Evolutionary conservation across 2,797 vertebrate genomes (phyloP).

Genomic region (Sparidentex hasta): DNA sequence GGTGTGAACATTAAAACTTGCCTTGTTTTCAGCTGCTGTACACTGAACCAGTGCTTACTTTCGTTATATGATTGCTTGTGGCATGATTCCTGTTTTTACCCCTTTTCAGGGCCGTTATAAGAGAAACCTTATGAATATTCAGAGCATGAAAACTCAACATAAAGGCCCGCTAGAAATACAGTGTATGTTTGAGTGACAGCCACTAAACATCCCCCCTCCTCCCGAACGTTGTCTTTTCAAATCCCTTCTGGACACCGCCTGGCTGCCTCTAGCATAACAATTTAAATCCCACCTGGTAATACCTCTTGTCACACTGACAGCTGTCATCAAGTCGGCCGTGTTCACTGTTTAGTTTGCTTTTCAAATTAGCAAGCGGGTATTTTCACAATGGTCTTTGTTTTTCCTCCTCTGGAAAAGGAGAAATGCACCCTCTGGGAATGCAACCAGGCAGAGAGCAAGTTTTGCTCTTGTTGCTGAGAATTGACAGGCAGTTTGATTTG

Average conservation of each 20-base stretch:
- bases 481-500: constrained; percentile 62
- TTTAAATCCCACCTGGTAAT: constrained; percentile 86
- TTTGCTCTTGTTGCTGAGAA: constrained; percentile 54
- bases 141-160: constrained; percentile 49
- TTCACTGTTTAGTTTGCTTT: constrained; percentile 77
- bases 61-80: constrained; percentile 67
- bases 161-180: constrained; percentile 65
- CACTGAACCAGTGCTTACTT: constrained; percentile 42
- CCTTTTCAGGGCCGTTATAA: constrained; percentile 35
- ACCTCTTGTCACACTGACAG: constrained; percentile 83
- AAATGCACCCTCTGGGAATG: constrained; percentile 61
- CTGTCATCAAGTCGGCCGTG: constrained; percentile 81
- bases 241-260: constrained; percentile 82
- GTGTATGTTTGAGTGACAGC: constrained; percentile 78
- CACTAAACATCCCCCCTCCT: constrained; percentile 59
- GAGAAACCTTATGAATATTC: constrained; percentile 66
- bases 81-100: constrained; percentile 56
- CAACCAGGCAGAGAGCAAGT: constrained; percentile 47
- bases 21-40: constrained; percentile 28
- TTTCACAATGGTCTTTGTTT: constrained; percentile 74
- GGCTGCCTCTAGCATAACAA: constrained; percentile 83
- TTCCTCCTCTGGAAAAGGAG: constrained; percentile 45
- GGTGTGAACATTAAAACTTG: constrained; percentile 32
- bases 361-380: constrained; percentile 82
- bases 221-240: constrained; percentile 69